phyloP scores from a whole-genome alignment of 2,113 vertebrate genomes.

The Psilopogon haemacephalus region DNA sequence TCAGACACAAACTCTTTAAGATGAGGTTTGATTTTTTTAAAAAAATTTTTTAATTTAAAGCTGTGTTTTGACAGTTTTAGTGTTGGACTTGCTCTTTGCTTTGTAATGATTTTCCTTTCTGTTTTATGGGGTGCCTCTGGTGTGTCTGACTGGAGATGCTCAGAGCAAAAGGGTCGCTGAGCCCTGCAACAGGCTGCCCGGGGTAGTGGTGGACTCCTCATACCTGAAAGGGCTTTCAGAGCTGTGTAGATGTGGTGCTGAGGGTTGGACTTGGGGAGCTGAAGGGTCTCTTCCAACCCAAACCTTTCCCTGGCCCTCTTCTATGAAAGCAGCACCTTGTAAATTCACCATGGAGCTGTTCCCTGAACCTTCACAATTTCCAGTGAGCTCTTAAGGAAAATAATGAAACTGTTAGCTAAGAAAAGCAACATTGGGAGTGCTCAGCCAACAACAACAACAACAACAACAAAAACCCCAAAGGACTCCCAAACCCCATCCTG shows the following conservation, averaged over 20 bases:
- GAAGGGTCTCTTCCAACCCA: too few relatives aligned
- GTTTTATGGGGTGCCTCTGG: accelerated
- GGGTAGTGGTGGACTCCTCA: too few relatives aligned
- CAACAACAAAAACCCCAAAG: too few relatives aligned
- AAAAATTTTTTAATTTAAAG: accelerated
- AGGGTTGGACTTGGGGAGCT: too few relatives aligned
- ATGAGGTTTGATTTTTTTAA: not conserved
- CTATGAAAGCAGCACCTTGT: not conserved
- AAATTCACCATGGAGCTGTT: not conserved
- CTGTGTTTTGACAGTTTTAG: not conserved
- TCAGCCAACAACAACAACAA: not conserved
- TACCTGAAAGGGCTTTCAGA: too few relatives aligned
- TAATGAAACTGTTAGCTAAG: too few relatives aligned
- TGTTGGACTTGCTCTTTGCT: not conserved
- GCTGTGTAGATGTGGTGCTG: too few relatives aligned
- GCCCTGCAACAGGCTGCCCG: too few relatives aligned
- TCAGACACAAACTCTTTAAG: not conserved
- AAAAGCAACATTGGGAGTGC: not conserved
- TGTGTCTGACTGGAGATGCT: not conserved
- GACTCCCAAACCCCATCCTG: not conserved
- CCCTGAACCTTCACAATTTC: not conserved
- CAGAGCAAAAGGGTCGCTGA: not conserved
- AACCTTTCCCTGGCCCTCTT: too few relatives aligned
- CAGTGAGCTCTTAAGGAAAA: not conserved
- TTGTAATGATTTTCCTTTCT: not conserved